Percentiles rank a stretch among this genome's conserved stretches.
Evolutionary conservation across 2,888 invertebrate species (phyloP).

Genomic region (Lasius platythorax): DNA sequence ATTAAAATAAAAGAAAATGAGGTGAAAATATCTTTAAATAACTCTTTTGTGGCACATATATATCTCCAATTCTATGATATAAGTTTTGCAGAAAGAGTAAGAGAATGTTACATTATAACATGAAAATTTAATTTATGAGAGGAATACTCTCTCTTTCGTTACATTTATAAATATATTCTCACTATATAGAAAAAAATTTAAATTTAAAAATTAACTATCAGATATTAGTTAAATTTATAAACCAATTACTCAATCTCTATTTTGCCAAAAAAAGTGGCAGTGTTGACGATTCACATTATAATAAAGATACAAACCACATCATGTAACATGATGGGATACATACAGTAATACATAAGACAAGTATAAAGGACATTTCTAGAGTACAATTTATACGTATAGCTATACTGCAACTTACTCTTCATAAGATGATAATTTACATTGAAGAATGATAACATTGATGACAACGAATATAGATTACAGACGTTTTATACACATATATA

Average conservation of each 20-base stretch:
- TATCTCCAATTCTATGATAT: not conserved
- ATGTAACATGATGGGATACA: slow-evolving; percentile 5
- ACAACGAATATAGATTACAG: slow-evolving; percentile 5
- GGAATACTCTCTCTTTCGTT: not conserved
- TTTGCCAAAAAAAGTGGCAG: slow-evolving; percentile 70
- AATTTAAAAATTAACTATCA: not conserved
- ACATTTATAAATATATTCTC: not conserved
- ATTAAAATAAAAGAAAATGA: not conserved
- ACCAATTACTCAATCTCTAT: slow-evolving; percentile 17
- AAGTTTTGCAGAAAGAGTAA: not conserved
- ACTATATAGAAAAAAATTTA: not conserved
- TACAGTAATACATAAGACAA: not conserved
- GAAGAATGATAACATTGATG: slow-evolving; percentile 3
- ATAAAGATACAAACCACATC: slow-evolving; percentile 24
- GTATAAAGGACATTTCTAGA: slow-evolving; percentile 10
- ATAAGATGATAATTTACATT: slow-evolving; percentile 34
- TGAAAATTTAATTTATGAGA: slow-evolving; percentile 1
- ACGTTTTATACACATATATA: not conserved
- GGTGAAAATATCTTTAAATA: slow-evolving; percentile 19
- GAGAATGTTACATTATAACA: not conserved
- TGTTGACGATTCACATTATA: slow-evolving; percentile 47
- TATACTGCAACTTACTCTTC: not conserved
- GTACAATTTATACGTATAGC: slow-evolving; percentile 24
- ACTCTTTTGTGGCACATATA: not conserved
- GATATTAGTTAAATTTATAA: not conserved